Conservation (phyloP, 2,888 invertebrate genomes). For the Ferrisia virgata region DNA sequence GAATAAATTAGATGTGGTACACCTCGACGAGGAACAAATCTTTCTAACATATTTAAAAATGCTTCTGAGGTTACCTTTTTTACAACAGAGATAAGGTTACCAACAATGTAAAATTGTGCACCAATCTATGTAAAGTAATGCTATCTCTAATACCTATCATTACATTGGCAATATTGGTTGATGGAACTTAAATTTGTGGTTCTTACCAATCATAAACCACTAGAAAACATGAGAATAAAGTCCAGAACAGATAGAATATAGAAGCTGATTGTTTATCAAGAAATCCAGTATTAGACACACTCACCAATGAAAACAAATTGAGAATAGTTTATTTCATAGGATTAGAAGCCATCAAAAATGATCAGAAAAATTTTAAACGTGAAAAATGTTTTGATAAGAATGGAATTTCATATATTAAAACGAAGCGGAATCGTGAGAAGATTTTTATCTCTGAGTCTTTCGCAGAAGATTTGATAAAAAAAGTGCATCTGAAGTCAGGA, state of each 20-base stretch:
- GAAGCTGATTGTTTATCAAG: constrained; percentile 49
- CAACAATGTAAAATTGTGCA: too few species aligned
- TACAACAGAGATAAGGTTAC: too few species aligned
- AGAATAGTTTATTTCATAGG: constrained; percentile 48
- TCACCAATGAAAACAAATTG: constrained; percentile 43
- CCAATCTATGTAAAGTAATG: too few species aligned
- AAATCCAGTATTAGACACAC: constrained; percentile 48
- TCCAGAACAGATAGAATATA: constrained; percentile 48
- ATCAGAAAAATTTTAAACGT: constrained; percentile 47
- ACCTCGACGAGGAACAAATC: constrained; percentile 44
- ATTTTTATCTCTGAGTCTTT: background rate
- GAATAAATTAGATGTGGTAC: constrained; percentile 26
- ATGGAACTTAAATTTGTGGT: constrained; percentile 41
- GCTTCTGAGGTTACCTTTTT: too few species aligned
- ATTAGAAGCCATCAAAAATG: constrained; percentile 47
- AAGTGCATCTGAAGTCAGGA: background rate
- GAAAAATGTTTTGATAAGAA: background rate
- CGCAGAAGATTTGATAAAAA: background rate
- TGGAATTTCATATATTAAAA: background rate
- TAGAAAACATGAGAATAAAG: constrained; percentile 48
- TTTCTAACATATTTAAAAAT: background rate
- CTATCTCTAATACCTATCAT: too few species aligned
- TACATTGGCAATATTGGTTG: constrained; percentile 47
- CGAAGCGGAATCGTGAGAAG: background rate
- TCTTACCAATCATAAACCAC: constrained; percentile 47